Evolutionary conservation across 2,113 vertebrate genomes (phyloP), one percentile per base, ranked within the genome.

Genomic region (Etheostoma cragini): DNA sequence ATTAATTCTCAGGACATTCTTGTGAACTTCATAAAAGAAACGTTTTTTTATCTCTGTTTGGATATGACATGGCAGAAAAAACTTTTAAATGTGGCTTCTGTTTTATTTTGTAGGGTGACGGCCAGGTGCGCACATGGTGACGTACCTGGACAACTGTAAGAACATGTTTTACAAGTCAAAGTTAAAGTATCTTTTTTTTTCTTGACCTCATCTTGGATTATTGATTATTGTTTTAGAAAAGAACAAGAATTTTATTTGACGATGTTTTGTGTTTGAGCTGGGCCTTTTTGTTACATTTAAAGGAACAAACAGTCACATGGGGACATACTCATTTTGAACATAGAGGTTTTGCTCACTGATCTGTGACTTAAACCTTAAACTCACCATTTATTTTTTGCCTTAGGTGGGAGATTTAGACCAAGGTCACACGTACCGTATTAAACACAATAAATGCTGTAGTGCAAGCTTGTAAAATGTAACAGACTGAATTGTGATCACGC

Each of bases 351-450:
- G 78, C 76, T 87, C 77, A 81, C 72, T 63, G 54, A 85, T 63
- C 77, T 85, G 65, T 80, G 82, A 85, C 83, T 89, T 61, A 78
- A 84, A 87, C 61, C 46, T 73, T 76, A 56, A 72, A 49, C 4
- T 68, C 53, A 61, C 45, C 46, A 92, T 87, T 84, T 73, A 91
- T 19, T 45, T 8, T 91, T 87, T 46, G 60, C 62, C 45, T 72
- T 72, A 33, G 16, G 56, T 85, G 67, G 26, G n/a, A 68, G 47
- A 76, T 77, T 54, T 46, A 64, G 46, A 16, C 47, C 46, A 4
- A 4, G 24, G 46, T 46, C 15, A 54, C 24, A 53, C 30, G 26
- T 26, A 26, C 26, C 85, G 53, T 78, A 14, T 84, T 72, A 61
- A 80, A 22, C 30, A 47, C 10, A 26, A 35, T 7, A 70, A 66